A percentile compares a stretch with the other conserved stretches of the same genome.
phyloP scores from a whole-genome alignment of 2,797 vertebrate species.

The Tarsius wallacei region DNA sequence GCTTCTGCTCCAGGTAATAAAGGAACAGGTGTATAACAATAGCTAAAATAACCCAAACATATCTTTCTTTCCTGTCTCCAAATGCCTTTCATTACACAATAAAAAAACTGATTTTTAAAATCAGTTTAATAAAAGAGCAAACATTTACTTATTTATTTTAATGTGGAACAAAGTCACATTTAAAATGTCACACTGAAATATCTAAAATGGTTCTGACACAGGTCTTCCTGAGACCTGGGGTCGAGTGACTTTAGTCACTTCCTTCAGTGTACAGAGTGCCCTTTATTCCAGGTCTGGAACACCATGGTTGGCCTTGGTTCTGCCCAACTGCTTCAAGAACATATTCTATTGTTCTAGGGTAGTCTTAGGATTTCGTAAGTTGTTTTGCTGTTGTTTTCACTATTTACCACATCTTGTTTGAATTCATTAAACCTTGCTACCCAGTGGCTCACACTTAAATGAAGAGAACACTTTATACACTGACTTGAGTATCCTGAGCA shows the following conservation, averaged over 20 bases:
- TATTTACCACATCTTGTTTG: not conserved
- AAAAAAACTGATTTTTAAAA: not conserved
- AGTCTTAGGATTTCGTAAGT: too few species aligned
- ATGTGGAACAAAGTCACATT: not conserved
- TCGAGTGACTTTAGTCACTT: not conserved
- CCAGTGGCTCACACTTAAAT: not conserved
- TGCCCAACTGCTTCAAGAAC: not conserved
- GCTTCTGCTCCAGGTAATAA: constrained; percentile 5
- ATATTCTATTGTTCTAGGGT: not conserved
- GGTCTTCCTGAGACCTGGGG: not conserved
- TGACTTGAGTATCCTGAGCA: not conserved
- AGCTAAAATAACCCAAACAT: not conserved
- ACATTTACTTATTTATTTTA: constrained; percentile 13
- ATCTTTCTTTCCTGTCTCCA: not conserved
- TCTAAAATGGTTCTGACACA: not conserved
- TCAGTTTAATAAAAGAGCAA: not conserved
- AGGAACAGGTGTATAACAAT: not conserved
- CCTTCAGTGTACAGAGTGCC: fast-evolving
- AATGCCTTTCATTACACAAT: not conserved
- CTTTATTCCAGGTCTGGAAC: too few species aligned
- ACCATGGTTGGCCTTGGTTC: not conserved
- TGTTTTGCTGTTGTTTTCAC: not conserved
- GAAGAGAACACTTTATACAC: not conserved
- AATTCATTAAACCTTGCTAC: not conserved
- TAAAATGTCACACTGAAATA: not conserved